Evolutionary conservation across 2,113 vertebrate species (phyloP).

Genomic region (Dasypus novemcinctus): DNA sequence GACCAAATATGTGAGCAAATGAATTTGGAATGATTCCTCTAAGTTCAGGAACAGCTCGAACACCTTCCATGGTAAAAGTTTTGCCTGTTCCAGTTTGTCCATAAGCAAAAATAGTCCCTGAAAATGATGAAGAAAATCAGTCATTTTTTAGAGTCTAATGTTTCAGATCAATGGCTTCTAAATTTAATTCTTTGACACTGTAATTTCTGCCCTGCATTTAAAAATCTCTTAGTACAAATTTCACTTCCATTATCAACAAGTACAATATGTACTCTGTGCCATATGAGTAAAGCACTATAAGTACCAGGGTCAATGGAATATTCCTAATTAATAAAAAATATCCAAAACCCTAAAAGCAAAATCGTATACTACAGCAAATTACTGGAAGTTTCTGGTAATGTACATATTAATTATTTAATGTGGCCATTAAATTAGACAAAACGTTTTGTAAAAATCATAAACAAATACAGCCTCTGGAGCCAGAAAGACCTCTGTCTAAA

Average conservation of each 20-base stretch:
- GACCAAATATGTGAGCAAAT: conserved; percentile 98
- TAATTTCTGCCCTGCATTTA: conserved; percentile 10
- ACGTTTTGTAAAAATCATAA: neutral
- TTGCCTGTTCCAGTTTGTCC: conserved; percentile 99
- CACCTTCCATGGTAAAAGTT: conserved; percentile 99
- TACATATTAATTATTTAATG: neutral
- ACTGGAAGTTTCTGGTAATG: neutral
- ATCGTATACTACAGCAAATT: neutral
- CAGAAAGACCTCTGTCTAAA: neutral
- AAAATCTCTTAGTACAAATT: neutral
- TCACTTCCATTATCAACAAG: conserved; percentile 9
- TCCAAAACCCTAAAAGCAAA: conserved; percentile 28
- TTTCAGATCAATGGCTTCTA: conserved; percentile 1
- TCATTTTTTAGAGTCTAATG: conserved; percentile 7
- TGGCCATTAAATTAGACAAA: neutral
- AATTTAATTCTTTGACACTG: conserved; percentile 6
- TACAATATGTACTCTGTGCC: neutral
- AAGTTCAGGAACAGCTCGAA: conserved; percentile 97
- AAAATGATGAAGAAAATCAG: conserved; percentile 55
- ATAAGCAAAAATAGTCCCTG: conserved; percentile 99
- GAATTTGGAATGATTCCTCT: conserved; percentile 99
- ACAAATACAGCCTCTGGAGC: neutral
- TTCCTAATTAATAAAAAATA: conserved; percentile 12
- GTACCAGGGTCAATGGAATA: neutral
- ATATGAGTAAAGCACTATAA: neutral